Conservation (phyloP, 2,888 invertebrate genomes). For the Trimorus sp. region DNA sequence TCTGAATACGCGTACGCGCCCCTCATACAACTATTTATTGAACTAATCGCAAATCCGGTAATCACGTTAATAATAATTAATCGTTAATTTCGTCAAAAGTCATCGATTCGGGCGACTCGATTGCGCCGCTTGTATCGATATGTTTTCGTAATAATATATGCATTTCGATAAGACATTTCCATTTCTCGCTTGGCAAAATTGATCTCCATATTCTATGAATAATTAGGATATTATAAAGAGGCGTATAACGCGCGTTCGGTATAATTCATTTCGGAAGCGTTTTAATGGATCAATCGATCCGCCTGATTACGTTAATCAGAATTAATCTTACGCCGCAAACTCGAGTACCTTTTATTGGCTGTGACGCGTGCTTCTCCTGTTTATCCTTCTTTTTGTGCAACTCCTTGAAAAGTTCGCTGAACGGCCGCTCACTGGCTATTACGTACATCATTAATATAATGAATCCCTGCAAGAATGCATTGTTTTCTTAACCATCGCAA, state of each 20-base stretch:
- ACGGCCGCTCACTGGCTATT: conserved; percentile 73
- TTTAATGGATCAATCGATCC: conserved; percentile 37
- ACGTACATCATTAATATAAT: conserved; percentile 74
- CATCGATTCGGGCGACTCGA: conserved; percentile 35
- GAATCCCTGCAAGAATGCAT: conserved; percentile 73
- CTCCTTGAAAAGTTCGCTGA: conserved; percentile 74
- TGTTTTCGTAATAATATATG: conserved; percentile 49
- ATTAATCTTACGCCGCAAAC: conserved; percentile 8
- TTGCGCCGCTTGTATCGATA: conserved; percentile 55
- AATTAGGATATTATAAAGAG: conserved; percentile 58
- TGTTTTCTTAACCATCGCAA: neutral
- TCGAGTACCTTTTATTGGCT: conserved; percentile 77
- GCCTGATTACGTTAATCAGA: too few species aligned
- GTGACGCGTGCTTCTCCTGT: conserved; percentile 75
- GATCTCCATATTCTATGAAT: conserved; percentile 65
- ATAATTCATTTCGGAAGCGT: conserved; percentile 43
- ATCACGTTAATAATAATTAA: too few species aligned
- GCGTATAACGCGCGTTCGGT: conserved; percentile 35
- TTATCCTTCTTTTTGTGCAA: conserved; percentile 72
- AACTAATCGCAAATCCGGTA: too few species aligned
- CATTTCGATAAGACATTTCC: conserved; percentile 63
- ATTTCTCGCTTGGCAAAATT: conserved; percentile 57
- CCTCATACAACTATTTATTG: too few species aligned
- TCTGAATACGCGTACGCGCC: too few species aligned
- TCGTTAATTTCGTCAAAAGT: neutral